Evolutionary conservation across 1,140 invertebrate species (phyloP), one percentile per base, ranked within the genome.

Genomic region (Scaptomyza pallida): DNA sequence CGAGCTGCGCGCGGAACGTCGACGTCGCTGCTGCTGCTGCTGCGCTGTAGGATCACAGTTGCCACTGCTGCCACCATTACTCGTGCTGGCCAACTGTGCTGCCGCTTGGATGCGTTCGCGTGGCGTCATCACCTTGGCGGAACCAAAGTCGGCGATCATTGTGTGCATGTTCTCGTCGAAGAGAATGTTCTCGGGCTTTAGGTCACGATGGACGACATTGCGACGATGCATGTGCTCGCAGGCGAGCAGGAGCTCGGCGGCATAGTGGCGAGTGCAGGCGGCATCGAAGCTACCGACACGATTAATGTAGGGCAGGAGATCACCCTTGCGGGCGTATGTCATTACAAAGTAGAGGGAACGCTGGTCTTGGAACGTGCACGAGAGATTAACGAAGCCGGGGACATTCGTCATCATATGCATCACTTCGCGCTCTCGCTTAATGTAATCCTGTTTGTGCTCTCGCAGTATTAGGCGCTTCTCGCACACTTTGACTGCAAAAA

Each of bases 91-190:
- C 19, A 82, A 50, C 54, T 57, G 55, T 3, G 63, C 74, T 12
- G 68, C 70, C 26, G 79, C 78, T 50, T 73, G 21, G 8, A 41
- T 90, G 1, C 94, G 91, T 43, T 93, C 92, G 4, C 72, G 69
- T 0, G 68, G 43, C 1, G 75, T 85, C 73, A 97, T 90, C 76
- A 99, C 97, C 92, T 98, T 99, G 0, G 97, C 96, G 51, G 98
- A 98, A 13, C 99, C 99, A 92, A 99, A 99, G 92, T 99, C 99
- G 12, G 98, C 98, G 41, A 99, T 96, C 78, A 98, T 94, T 67
- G 99, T 96, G 92, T 99, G 98, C 97, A 99, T 99, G 62, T 97
- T 95, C 90, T 98, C 97, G 92, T 97, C 97, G 35, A 97, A 92
- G 43, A 98, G 92, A 59, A 97, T 97, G 91, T 98, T 98, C 91